Percentiles rank a stretch among this genome's conserved stretches.
Evolutionary conservation across 2,113 vertebrate species (phyloP).

Genomic region (Ictalurus punctatus): DNA sequence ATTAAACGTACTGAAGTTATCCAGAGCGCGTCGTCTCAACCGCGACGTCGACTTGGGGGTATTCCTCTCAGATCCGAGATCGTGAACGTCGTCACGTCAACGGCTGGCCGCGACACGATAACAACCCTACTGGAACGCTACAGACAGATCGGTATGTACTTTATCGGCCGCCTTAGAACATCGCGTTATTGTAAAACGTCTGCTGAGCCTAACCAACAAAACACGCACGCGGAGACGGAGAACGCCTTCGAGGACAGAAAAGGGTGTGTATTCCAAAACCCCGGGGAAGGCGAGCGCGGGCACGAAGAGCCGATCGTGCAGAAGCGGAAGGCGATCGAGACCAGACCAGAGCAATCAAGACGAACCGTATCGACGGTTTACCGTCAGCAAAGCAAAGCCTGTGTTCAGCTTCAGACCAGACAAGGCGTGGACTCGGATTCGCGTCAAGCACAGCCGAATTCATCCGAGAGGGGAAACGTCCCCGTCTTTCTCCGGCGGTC

Average conservation of each 20-base stretch:
- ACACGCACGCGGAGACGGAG: not conserved
- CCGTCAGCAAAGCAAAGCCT: not conserved
- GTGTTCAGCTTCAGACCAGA: not conserved
- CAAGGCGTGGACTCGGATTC: not conserved
- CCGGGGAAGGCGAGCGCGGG: conserved; percentile 46
- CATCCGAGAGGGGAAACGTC: not conserved
- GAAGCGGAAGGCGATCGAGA: conserved; percentile 24
- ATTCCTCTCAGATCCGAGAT: no score
- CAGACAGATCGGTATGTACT: no score
- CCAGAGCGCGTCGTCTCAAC: no score
- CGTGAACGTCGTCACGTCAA: no score
- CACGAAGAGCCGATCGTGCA: conserved; percentile 42
- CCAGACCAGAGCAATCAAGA: conserved; percentile 21
- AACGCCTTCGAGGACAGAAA: not conserved
- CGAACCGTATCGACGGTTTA: not conserved
- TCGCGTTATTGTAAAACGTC: not conserved
- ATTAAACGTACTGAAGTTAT: no score
- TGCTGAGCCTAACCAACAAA: not conserved
- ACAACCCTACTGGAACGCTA: no score
- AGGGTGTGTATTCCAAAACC: conserved; percentile 36
- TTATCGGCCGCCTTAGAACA: not conserved
- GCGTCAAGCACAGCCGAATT: not conserved
- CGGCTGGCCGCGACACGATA: no score
- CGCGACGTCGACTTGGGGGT: no score
- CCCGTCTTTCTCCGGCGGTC: not conserved